Conservation (phyloP, 30 jellyfish, hydroid and myxozoan genomes). For the Chrysaora quinquecirrha region DNA sequence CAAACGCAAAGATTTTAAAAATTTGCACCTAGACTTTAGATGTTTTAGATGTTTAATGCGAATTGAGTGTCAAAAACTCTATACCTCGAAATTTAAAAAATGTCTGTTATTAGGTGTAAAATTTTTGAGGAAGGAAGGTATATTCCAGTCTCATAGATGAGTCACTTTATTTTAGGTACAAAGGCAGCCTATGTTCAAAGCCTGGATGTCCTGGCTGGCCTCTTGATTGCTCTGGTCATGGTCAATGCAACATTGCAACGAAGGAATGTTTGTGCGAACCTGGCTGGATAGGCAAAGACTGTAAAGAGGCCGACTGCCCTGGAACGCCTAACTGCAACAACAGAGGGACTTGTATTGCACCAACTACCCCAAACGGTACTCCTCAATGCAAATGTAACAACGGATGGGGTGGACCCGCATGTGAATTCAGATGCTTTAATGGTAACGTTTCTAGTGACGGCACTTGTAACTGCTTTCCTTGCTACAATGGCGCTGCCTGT, state of each 20-base stretch:
- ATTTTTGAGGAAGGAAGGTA: too few relatives aligned
- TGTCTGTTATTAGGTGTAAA: too few relatives aligned
- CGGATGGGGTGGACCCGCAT: slow-evolving; percentile 83
- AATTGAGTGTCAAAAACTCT: too few relatives aligned
- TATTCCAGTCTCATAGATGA: too few relatives aligned
- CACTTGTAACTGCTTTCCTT: slow-evolving; percentile 56
- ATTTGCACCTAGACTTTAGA: too few relatives aligned
- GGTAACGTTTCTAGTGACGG: slow-evolving; percentile 70
- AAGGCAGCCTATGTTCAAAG: slow-evolving; percentile 37
- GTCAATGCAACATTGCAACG: slow-evolving; percentile 61
- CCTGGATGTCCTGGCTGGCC: slow-evolving; percentile 83
- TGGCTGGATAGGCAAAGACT: slow-evolving; percentile 69
- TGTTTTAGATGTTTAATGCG: too few relatives aligned
- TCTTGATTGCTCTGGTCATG: slow-evolving; percentile 63
- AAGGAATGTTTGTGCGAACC: slow-evolving; percentile 59
- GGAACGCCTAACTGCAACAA: slow-evolving; percentile 74
- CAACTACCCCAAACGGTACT: slow-evolving; percentile 8
- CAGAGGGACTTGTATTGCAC: slow-evolving; percentile 62
- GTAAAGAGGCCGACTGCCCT: slow-evolving; percentile 75
- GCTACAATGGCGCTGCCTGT: slow-evolving; percentile 73
- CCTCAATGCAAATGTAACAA: slow-evolving; percentile 57
- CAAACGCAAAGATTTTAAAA: too few relatives aligned
- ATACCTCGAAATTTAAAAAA: too few relatives aligned
- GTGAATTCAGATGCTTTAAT: slow-evolving; percentile 60
- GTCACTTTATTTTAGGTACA: too few relatives aligned